These are phyloP conservation scores for Synergus umbraculus DNA, from an alignment of 2,888 invertebrate species.

Conservation along the genomic window DNA sequence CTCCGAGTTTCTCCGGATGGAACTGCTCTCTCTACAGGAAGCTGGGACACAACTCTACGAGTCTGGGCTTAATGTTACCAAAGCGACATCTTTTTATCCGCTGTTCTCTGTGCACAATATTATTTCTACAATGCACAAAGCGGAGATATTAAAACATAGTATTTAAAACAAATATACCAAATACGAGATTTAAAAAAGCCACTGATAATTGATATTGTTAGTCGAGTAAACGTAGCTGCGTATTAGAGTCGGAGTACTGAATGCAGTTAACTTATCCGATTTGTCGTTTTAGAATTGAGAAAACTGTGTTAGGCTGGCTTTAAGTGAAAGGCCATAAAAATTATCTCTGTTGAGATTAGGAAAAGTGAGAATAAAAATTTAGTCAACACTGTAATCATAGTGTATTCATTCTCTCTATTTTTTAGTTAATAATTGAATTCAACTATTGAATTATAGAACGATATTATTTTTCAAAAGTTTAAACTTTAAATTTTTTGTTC, in stretches of 20 bases:
- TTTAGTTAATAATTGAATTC: not conserved
- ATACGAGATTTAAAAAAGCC: constrained; percentile 11
- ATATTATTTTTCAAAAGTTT: no score
- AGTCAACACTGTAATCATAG: not conserved
- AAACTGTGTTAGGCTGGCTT: constrained; percentile 27
- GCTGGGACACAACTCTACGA: constrained; percentile 96
- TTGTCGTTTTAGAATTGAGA: constrained; percentile 30
- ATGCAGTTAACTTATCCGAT: constrained; percentile 21
- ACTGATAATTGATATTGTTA: constrained; percentile 37
- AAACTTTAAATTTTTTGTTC: no score
- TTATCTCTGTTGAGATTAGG: constrained; percentile 18
- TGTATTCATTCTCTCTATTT: not conserved
- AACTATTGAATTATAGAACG: no score
- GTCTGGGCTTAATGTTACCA: constrained; percentile 78
- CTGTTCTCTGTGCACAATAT: constrained; percentile 41
- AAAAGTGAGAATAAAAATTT: constrained; percentile 27
- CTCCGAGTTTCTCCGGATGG: constrained; percentile 97
- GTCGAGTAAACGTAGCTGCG: constrained; percentile 28
- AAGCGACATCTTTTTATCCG: constrained; percentile 3
- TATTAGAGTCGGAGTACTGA: constrained; percentile 4
- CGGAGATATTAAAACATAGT: constrained; percentile 14
- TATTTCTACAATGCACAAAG: constrained; percentile 35
- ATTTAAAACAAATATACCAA: constrained; percentile 35
- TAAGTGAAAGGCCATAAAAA: constrained; percentile 3
- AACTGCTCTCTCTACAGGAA: constrained; percentile 97